These are phyloP conservation scores for Enteromius argenteus DNA, from an alignment of 2,797 vertebrate genomes.

Conservation along the genomic window DNA sequence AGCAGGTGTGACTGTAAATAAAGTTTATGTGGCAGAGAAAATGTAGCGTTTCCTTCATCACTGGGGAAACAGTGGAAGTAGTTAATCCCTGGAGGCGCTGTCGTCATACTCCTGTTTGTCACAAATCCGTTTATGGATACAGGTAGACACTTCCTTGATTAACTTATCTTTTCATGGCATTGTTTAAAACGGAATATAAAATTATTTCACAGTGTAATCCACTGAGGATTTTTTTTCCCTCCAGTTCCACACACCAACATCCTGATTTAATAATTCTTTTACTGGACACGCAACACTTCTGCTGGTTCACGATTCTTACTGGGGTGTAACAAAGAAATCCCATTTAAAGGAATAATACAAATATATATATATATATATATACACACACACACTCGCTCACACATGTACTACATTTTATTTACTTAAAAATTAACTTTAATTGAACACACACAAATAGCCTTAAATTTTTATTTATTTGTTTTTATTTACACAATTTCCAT, in stretches of 20 bases:
- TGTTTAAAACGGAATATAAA: constrained; percentile 40
- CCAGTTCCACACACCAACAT: constrained; percentile 14
- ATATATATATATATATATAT: too few relatives aligned
- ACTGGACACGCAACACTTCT: constrained; percentile 4
- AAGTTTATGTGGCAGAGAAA: constrained; percentile 81
- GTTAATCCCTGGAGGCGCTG: constrained; percentile 77
- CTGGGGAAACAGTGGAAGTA: constrained; percentile 77
- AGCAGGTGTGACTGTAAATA: constrained; percentile 84
- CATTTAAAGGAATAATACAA: neutral
- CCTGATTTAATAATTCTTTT: constrained; percentile 27
- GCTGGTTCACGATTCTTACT: neutral
- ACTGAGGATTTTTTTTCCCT: constrained; percentile 22
- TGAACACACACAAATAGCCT: too few relatives aligned
- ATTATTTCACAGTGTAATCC: constrained; percentile 36
- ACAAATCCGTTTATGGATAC: constrained; percentile 58
- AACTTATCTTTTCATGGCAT: constrained; percentile 41
- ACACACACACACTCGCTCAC: too few relatives aligned
- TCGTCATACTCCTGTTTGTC: constrained; percentile 57
- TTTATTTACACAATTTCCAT: too few relatives aligned
- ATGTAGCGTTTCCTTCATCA: constrained; percentile 78
- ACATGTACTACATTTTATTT: too few relatives aligned
- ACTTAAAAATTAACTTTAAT: too few relatives aligned
- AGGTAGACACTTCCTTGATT: constrained; percentile 49
- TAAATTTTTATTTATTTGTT: too few relatives aligned
- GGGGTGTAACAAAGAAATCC: neutral